A percentile compares a stretch with the other conserved stretches of the same genome.
Evolutionary conservation across 1,140 invertebrate genomes (phyloP).

Genomic region (Venturia canescens): DNA sequence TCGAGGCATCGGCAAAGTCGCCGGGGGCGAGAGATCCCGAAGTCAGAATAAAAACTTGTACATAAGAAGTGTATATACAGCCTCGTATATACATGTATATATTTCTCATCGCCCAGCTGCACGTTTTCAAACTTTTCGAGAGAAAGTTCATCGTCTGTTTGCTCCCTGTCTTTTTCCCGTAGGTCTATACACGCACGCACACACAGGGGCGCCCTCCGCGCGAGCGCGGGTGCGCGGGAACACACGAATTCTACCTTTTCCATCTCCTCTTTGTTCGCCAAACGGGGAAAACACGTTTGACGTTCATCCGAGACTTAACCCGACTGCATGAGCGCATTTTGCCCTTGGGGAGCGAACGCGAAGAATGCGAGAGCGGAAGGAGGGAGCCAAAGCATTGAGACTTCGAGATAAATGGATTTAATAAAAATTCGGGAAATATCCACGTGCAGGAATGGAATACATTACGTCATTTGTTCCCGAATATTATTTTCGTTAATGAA

Average conservation of each 20-base stretch:
- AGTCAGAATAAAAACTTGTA: slow-evolving; percentile 1
- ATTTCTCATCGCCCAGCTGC: background rate
- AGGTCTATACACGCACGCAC: slow-evolving; percentile 9
- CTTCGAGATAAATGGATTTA: background rate
- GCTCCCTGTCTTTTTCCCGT: background rate
- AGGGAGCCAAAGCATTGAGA: background rate
- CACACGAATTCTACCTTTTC: slow-evolving; percentile 3
- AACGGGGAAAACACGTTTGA: slow-evolving; percentile 7
- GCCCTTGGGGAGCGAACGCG: slow-evolving; percentile 30
- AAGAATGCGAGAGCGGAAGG: slow-evolving; percentile 12
- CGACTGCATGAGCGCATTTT: slow-evolving; percentile 38
- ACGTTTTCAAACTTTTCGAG: slow-evolving; percentile 11
- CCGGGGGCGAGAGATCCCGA: slow-evolving; percentile 11
- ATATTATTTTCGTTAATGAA: too few relatives aligned
- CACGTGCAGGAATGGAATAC: background rate
- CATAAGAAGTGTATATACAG: background rate
- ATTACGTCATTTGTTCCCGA: too few relatives aligned
- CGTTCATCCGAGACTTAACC: slow-evolving; percentile 46
- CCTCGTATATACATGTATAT: background rate
- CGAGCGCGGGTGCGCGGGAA: too few relatives aligned
- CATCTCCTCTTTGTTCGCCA: background rate
- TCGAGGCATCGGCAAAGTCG: slow-evolving; percentile 17
- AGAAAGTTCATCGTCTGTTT: slow-evolving; percentile 1
- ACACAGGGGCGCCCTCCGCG: background rate
- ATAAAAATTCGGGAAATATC: background rate